Evolutionary conservation across 2,888 invertebrate species (phyloP).

Genomic region (Bruchidius siliquastri): DNA sequence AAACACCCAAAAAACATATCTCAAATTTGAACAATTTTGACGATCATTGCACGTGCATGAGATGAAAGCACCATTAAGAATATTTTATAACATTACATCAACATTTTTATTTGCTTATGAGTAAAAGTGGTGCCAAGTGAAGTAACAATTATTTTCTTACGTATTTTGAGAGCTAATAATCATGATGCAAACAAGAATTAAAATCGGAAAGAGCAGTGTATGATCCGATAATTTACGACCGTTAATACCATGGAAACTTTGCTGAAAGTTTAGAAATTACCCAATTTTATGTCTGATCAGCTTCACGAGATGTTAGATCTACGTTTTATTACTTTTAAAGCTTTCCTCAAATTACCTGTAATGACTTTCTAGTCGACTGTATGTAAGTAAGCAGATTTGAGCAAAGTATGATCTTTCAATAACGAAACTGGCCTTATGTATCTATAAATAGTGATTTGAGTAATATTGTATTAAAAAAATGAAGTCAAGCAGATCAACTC

Average conservation of each 20-base stretch:
- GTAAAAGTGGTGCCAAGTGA: too few relatives aligned
- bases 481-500: too few relatives aligned
- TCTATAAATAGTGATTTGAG: too few relatives aligned
- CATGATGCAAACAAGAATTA: not conserved
- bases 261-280: not conserved
- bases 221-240: not conserved
- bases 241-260: not conserved
- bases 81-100: too few relatives aligned
- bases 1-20: too few relatives aligned
- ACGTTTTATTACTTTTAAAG: not conserved
- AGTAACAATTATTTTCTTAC: too few relatives aligned
- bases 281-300: not conserved
- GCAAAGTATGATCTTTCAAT: not conserved
- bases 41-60: too few relatives aligned
- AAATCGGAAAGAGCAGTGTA: not conserved
- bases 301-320: not conserved
- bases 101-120: too few relatives aligned
- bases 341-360: not conserved
- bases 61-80: too few relatives aligned
- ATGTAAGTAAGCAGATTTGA: not conserved
- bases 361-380: not conserved
- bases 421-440: too few relatives aligned
- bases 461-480: too few relatives aligned
- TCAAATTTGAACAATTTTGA: too few relatives aligned
- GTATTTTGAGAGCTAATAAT: not conserved